Evolutionary conservation across 2,113 vertebrate genomes (phyloP).

Genomic region (Thalassoma bifasciatum): DNA sequence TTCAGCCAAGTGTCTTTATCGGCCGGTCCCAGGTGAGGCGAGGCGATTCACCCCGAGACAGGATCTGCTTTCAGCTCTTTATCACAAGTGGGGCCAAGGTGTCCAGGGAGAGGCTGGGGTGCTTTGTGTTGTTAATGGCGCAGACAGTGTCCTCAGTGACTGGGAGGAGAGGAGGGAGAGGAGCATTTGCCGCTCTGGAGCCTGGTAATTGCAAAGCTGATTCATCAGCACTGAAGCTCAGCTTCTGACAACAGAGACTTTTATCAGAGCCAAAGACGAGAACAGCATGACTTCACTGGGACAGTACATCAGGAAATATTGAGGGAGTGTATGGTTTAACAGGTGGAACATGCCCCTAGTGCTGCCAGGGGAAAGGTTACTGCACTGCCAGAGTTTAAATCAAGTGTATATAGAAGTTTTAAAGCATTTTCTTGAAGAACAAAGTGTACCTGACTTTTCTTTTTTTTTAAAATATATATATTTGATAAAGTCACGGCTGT

Average conservation of each 20-base stretch:
- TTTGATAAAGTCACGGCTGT: too few relatives aligned
- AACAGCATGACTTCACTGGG: conserved; percentile 43
- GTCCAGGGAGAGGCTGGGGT: conserved; percentile 66
- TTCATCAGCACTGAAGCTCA: conserved; percentile 47
- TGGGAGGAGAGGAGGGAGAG: conserved; percentile 4
- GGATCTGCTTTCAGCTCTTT: conserved; percentile 82
- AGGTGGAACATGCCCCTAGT: conserved; percentile 9
- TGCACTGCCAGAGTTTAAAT: neutral
- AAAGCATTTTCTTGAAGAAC: too few relatives aligned
- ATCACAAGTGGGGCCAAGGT: conserved; percentile 76
- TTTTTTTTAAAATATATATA: too few relatives aligned
- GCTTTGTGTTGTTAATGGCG: conserved; percentile 79
- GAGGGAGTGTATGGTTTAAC: conserved; percentile 18
- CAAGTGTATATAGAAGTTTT: too few relatives aligned
- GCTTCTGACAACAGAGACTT: conserved; percentile 49
- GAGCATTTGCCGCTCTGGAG: conserved; percentile 54
- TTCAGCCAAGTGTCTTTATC: conserved; percentile 58
- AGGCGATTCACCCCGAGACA: conserved; percentile 57
- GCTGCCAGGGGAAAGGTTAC: neutral
- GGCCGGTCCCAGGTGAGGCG: conserved; percentile 69
- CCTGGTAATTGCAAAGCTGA: conserved; percentile 63
- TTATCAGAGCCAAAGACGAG: conserved; percentile 53
- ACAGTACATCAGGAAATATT: conserved; percentile 26
- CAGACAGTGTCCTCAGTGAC: conserved; percentile 73
- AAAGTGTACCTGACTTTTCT: too few relatives aligned